A percentile compares a stretch with the other conserved stretches of the same genome.
Conservation (phyloP, 1,140 invertebrate genomes). For the Battus philenor region DNA sequence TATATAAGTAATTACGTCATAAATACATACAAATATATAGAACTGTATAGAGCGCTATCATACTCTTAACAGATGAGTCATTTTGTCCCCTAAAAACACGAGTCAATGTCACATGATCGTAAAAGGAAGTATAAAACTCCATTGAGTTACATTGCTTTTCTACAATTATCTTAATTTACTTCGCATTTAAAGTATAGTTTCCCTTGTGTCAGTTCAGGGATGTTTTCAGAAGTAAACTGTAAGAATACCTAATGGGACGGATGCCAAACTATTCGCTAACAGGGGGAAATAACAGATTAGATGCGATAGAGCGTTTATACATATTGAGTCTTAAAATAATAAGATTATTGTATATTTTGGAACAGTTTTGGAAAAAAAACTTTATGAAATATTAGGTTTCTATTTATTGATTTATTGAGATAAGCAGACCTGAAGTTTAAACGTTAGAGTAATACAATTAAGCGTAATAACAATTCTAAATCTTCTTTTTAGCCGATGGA, state of each 20-base stretch:
- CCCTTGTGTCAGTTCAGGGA: background rate
- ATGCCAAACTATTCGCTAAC: constrained; percentile 31
- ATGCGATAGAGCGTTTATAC: too few relatives aligned
- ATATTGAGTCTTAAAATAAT: too few relatives aligned
- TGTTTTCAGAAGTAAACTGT: constrained; percentile 21
- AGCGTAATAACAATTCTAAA: too few relatives aligned
- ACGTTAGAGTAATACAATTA: too few relatives aligned
- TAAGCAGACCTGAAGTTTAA: too few relatives aligned
- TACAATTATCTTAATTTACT: background rate
- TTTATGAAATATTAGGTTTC: too few relatives aligned
- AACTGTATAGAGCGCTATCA: background rate
- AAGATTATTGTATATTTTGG: too few relatives aligned
- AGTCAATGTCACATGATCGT: constrained; percentile 36
- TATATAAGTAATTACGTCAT: too few relatives aligned
- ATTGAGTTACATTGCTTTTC: background rate
- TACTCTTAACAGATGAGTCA: constrained; percentile 30
- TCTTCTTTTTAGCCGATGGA: too few relatives aligned
- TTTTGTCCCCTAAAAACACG: constrained; percentile 23
- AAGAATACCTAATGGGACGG: constrained; percentile 35
- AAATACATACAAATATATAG: too few relatives aligned
- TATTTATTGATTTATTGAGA: too few relatives aligned
- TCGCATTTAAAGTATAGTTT: constrained; percentile 9
- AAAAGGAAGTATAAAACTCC: constrained; percentile 13
- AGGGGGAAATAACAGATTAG: constrained; percentile 17
- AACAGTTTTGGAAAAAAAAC: too few relatives aligned